Conservation (phyloP, 2,113 vertebrate species). For the Argyrosomus japonicus region DNA sequence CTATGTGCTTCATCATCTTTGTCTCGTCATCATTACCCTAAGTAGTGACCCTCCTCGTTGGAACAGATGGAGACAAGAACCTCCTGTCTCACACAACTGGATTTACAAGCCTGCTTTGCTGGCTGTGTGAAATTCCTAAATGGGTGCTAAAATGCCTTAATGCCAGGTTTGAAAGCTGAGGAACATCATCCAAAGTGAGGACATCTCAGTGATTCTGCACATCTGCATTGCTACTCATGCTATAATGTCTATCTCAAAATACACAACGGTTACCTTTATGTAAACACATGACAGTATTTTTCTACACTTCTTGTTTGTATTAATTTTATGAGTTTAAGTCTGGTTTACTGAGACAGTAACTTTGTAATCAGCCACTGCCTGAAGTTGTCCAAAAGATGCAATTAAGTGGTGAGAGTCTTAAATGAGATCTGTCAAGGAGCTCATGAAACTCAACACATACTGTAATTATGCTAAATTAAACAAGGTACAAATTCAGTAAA, state of each 20-base stretch:
- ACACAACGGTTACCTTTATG: not conserved
- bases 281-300: not conserved
- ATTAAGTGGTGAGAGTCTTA: not conserved
- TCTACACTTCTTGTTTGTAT: not conserved
- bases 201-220: not conserved
- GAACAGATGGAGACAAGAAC: slow-evolving; percentile 49
- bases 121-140: not conserved
- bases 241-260: not conserved
- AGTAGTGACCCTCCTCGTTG: slow-evolving; percentile 43
- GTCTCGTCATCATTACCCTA: slow-evolving; percentile 41
- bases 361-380: not conserved
- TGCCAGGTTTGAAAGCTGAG: not conserved
- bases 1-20: slow-evolving; percentile 12
- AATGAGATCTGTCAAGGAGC: not conserved
- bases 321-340: not conserved
- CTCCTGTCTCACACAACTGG: slow-evolving; percentile 6
- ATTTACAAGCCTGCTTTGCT: slow-evolving; percentile 2
- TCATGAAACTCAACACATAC: not conserved
- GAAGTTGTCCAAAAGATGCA: not conserved
- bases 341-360: not conserved
- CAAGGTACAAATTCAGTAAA: not conserved
- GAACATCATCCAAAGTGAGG: not conserved
- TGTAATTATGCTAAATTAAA: not conserved
- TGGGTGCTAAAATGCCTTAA: no score
- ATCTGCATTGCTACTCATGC: not conserved